A percentile compares a stretch with the other conserved stretches of the same genome.
Evolutionary conservation across 2,888 invertebrate species (phyloP).

Genomic region (Amphipyra berbera): DNA sequence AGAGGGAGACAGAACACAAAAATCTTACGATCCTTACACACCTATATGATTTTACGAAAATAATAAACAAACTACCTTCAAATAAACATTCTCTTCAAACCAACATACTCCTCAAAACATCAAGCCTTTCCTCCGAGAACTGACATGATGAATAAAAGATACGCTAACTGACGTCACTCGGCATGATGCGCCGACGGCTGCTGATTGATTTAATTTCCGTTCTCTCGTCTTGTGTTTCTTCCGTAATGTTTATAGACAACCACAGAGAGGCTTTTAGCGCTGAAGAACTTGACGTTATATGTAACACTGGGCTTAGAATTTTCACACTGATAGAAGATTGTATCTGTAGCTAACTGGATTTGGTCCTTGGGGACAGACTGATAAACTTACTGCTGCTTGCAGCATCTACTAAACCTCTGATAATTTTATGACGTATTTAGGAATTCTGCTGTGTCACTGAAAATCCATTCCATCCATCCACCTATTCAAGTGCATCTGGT

Average conservation of each 20-base stretch:
- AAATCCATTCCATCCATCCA: no score
- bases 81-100: no score
- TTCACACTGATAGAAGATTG: background rate
- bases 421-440: no score
- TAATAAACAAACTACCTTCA: no score
- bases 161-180: conserved; percentile 38
- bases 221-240: conserved; percentile 32
- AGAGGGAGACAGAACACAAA: no score
- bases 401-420: no score
- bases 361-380: background rate
- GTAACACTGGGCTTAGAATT: background rate
- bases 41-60: no score
- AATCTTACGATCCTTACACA: no score
- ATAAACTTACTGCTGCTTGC: no score
- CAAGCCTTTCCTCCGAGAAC: conserved; percentile 10
- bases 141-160: conserved; percentile 46
- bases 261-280: conserved; percentile 44
- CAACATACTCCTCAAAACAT: background rate
- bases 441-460: no score
- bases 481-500: no score
- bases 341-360: background rate
- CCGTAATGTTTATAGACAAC: conserved; percentile 50
- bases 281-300: conserved; percentile 1
- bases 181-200: conserved; percentile 31
- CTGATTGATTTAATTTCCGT: conserved; percentile 69